These are phyloP conservation scores for Anagyrus pseudococci DNA, from an alignment of 2,888 invertebrate genomes.

Conservation along the genomic window DNA sequence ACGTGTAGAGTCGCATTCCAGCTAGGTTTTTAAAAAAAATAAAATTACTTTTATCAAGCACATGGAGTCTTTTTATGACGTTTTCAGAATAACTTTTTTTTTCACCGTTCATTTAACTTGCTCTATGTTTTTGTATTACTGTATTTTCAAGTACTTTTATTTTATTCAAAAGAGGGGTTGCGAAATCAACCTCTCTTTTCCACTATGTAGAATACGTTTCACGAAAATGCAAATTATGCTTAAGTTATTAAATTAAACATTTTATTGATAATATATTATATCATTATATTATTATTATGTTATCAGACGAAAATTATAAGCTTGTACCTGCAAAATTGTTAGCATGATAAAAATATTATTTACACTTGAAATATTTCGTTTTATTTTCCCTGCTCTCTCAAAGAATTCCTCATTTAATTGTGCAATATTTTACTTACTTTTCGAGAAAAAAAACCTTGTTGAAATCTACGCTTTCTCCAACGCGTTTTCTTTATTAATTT, in stretches of 20 bases:
- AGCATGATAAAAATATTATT: conserved; percentile 35
- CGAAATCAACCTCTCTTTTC: conserved; percentile 26
- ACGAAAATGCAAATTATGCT: conserved; percentile 24
- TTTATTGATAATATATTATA: conserved; percentile 10
- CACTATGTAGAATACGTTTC: conserved; percentile 29
- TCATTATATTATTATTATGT: conserved; percentile 28
- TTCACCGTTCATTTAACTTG: conserved; percentile 16
- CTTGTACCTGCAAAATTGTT: conserved; percentile 39
- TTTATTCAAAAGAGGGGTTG: conserved; percentile 20
- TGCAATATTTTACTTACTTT: no score
- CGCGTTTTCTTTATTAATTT: no score
- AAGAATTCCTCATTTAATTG: no score
- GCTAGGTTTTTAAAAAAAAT: conserved; percentile 59
- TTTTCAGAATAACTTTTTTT: conserved; percentile 21
- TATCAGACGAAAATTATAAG: conserved; percentile 29
- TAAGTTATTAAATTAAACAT: conserved; percentile 16
- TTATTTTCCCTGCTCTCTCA: conserved; percentile 7
- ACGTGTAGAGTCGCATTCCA: conserved; percentile 61
- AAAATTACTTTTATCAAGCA: conserved; percentile 58
- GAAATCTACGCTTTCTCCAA: no score
- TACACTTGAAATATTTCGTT: conserved; percentile 19
- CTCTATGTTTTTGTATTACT: conserved; percentile 13
- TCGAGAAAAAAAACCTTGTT: no score
- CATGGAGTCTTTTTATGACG: conserved; percentile 31
- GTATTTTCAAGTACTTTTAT: conserved; percentile 16